Conservation (phyloP, 2,113 vertebrate species). For the Motacilla alba region DNA sequence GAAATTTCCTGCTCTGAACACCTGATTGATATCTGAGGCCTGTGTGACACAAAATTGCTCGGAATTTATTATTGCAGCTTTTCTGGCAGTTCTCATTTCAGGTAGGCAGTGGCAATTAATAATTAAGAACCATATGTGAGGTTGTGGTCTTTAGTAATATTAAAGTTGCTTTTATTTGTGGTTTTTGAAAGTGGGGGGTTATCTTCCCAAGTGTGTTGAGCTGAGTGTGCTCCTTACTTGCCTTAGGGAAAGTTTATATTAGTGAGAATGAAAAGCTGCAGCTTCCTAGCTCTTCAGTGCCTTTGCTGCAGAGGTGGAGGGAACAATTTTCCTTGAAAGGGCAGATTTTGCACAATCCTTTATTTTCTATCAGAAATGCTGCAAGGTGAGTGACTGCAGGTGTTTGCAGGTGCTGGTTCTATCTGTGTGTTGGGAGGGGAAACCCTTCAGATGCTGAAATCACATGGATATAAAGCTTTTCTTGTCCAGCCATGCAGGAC, state of each 20-base stretch:
- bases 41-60: accelerated
- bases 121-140: background rate
- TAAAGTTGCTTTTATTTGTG: background rate
- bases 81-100: background rate
- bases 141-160: background rate
- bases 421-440: background rate
- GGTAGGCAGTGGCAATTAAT: background rate
- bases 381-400: background rate
- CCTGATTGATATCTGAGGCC: background rate
- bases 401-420: accelerated
- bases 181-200: background rate
- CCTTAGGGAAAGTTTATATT: background rate
- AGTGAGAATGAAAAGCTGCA: background rate
- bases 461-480: accelerated
- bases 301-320: background rate
- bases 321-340: background rate
- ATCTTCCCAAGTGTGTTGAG: background rate
- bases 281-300: background rate
- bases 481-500: accelerated
- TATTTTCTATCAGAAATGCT: background rate
- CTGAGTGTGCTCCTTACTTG: background rate
- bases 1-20: background rate
- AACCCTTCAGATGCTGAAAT: background rate
- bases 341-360: background rate
- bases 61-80: background rate